Conservation (phyloP, 2,113 vertebrate genomes). For the Scophthalmus maximus region DNA sequence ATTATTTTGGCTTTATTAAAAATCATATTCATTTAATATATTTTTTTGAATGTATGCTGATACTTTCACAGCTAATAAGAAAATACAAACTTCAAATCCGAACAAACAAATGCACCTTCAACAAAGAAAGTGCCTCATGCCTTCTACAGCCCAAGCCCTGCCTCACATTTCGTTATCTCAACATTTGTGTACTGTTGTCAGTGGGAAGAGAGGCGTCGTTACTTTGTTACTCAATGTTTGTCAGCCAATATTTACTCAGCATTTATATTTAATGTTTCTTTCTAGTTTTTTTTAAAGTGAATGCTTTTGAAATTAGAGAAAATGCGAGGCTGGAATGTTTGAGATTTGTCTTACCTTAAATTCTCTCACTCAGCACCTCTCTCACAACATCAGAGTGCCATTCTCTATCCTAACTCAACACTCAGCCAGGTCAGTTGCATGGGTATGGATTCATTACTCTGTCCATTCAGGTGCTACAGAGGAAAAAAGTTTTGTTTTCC, state of each 20-base stretch:
- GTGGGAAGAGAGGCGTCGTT: background rate
- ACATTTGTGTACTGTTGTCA: background rate
- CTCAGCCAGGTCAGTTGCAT: background rate
- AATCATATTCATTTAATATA: constrained; percentile 54
- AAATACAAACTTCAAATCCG: constrained; percentile 71
- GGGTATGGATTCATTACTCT: constrained; percentile 6
- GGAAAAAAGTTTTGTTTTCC: background rate
- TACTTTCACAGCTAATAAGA: constrained; percentile 63
- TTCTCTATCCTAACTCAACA: background rate
- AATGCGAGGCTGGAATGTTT: constrained; percentile 68
- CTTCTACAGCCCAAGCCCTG: constrained; percentile 27
- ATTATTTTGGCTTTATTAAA: constrained; percentile 74
- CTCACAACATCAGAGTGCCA: constrained; percentile 1
- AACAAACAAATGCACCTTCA: constrained; percentile 60
- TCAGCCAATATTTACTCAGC: background rate
- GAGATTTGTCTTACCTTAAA: background rate
- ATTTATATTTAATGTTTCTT: background rate
- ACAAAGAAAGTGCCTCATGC: constrained; percentile 37
- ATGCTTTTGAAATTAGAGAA: constrained; percentile 11
- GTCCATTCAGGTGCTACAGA: background rate
- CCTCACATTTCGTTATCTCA: constrained; percentile 19
- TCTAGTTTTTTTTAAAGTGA: background rate
- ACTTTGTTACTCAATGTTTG: background rate
- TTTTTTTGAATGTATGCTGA: constrained; percentile 46
- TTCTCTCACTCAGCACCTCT: background rate